Evolutionary conservation across 2,888 invertebrate genomes (phyloP), one percentile per base, ranked within the genome.

Genomic region (Liposcelis brunnea): DNA sequence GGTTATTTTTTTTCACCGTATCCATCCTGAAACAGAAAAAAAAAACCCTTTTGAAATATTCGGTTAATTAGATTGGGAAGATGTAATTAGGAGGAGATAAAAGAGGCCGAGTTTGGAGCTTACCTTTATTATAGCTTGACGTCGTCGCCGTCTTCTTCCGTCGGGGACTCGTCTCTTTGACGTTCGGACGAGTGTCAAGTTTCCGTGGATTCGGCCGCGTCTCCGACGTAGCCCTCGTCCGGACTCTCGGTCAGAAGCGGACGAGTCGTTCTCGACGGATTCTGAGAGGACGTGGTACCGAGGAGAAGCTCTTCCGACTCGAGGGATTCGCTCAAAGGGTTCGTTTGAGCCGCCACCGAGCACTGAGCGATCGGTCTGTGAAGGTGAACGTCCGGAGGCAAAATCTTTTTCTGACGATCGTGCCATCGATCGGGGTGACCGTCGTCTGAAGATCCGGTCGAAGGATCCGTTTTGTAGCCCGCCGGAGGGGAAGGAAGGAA

Each of bases 211-310:
- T 73, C 73, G 43, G 65, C 68, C 21, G 65, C 70, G 54, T 85
- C 86, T 33, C 85, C 86, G 45, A 83, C 86, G 61, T 86, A 86
- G 14, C 85, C 86, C 63, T 86, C 86, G 59, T 86, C 86, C 32
- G 85, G 84, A 62, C 84, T 85, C 57, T 85, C 85, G 14, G 81
- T 79, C 55, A 70, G 54, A n/a, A 48, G 50, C 18, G 51, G 50
- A 10, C 36, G 18, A 5, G 40, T 40, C 16, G 66, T 66, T 42
- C 62, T 62, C 33, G 59, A 59, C 44, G 65, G 53, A 50, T 65
- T 63, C 52, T 66, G 58, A 64, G 72, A 54, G 67, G 68, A 59
- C 58, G 18, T 47, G 50, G 61, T 64, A 70, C 53, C 62, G n/a
- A n/a, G n/a, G n/a, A n/a, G 63, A 52, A 65, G 68, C 56, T 65